phyloP scores from a whole-genome alignment of 2,113 vertebrate genomes.

The Alaudala cheleensis region DNA sequence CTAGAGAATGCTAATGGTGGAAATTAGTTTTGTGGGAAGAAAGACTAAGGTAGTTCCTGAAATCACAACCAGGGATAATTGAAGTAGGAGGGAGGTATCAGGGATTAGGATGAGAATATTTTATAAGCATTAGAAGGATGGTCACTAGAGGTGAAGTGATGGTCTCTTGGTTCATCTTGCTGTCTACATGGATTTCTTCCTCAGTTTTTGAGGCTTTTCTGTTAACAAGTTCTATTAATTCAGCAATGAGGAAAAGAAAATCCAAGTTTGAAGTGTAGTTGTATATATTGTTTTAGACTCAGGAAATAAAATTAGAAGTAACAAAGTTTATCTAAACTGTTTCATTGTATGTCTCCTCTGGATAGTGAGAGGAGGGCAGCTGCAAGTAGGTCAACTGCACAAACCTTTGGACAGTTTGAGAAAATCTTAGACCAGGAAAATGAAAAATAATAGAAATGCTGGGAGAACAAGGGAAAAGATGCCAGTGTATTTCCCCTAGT shows the following conservation, averaged over 20 bases:
- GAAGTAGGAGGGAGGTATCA: background rate
- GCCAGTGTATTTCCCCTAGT: background rate
- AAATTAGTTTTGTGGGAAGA: background rate
- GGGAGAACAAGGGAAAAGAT: background rate
- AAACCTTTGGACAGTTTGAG: background rate
- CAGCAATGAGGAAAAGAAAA: background rate
- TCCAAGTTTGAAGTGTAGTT: background rate
- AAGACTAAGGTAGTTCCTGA: background rate
- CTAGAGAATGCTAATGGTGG: background rate
- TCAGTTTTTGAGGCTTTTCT: background rate
- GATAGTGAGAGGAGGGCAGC: background rate
- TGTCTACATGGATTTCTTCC: background rate
- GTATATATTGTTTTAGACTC: background rate
- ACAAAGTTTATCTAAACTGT: background rate
- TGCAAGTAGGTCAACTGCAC: background rate
- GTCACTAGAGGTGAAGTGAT: background rate
- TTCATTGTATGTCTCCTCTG: background rate
- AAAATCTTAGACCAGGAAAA: constrained; percentile 4
- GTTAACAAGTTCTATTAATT: background rate
- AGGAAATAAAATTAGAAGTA: background rate
- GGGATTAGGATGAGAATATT: background rate
- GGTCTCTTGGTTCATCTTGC: background rate
- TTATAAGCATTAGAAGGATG: background rate
- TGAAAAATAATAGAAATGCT: constrained; percentile 9
- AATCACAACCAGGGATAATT: background rate